Conservation (phyloP, 2,797 vertebrate genomes). For the Ciconia nigra region DNA sequence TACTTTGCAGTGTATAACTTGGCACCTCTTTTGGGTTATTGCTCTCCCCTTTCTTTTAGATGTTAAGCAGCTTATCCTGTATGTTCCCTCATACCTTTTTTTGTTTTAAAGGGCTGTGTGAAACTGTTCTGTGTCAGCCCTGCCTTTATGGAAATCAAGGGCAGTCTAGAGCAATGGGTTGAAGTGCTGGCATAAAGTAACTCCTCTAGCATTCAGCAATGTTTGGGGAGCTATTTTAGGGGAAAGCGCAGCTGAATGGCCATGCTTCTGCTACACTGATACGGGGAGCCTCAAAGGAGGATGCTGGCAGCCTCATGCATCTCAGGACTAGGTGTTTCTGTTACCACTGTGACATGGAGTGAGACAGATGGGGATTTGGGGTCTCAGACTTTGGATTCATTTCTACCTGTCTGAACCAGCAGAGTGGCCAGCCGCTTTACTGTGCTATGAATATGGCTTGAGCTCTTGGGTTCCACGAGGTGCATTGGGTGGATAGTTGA, state of each 20-base stretch:
- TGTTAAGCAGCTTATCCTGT: slow-evolving; percentile 25
- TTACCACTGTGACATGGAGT: neutral
- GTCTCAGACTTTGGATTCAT: neutral
- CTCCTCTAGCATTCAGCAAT: neutral
- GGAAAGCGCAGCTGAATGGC: neutral
- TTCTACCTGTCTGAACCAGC: neutral
- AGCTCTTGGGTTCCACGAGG: neutral
- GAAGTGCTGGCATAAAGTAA: neutral
- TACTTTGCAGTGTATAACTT: neutral
- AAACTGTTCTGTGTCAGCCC: neutral
- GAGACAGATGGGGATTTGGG: neutral
- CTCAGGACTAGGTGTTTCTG: neutral
- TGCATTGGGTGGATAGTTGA: neutral
- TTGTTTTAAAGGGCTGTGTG: neutral
- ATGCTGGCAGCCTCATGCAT: neutral
- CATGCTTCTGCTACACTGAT: neutral
- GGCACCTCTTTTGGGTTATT: neutral
- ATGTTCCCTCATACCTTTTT: neutral
- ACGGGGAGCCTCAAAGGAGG: neutral
- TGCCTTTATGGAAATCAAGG: neutral
- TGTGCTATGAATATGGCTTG: neutral
- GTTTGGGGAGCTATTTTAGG: neutral
- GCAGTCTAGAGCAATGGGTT: neutral
- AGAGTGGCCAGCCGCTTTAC: neutral
- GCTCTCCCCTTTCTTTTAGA: neutral